phyloP scores from a whole-genome alignment of 2,797 vertebrate genomes.

The Cottoperca gobio region DNA sequence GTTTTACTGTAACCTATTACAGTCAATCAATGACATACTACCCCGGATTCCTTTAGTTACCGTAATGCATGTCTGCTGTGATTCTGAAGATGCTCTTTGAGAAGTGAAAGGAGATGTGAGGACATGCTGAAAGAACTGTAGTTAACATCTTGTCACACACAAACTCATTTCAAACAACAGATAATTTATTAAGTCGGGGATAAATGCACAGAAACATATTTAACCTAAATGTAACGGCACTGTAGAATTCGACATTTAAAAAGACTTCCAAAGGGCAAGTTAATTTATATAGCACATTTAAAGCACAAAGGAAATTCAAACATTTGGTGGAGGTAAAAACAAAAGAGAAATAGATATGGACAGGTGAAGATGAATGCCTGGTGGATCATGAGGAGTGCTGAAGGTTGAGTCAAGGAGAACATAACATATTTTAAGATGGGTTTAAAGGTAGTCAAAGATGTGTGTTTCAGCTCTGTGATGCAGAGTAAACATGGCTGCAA shows the following conservation, averaged over 20 bases:
- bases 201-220: neutral
- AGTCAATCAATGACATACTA: slow-evolving; percentile 95
- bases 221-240: neutral
- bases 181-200: neutral
- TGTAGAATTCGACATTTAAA: neutral
- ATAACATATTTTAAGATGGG: too few relatives aligned
- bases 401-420: too few relatives aligned
- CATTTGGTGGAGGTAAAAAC: too few relatives aligned
- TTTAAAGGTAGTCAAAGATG: too few relatives aligned
- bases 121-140: slow-evolving; percentile 31
- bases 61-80: slow-evolving; percentile 85
- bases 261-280: neutral
- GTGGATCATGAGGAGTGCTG: too few relatives aligned
- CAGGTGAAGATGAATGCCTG: too few relatives aligned
- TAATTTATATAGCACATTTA: neutral
- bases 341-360: too few relatives aligned
- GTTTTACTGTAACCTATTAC: slow-evolving; percentile 89
- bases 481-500: neutral
- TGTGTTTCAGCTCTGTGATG: too few relatives aligned
- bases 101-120: slow-evolving; percentile 85
- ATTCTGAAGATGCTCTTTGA: slow-evolving; percentile 90
- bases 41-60: slow-evolving; percentile 91
- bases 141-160: slow-evolving; percentile 27
- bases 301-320: neutral
- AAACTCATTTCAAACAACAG: slow-evolving; percentile 12